These are phyloP conservation scores for Valencia hispanica DNA, from an alignment of 2,797 vertebrate genomes.

Conservation along the genomic window DNA sequence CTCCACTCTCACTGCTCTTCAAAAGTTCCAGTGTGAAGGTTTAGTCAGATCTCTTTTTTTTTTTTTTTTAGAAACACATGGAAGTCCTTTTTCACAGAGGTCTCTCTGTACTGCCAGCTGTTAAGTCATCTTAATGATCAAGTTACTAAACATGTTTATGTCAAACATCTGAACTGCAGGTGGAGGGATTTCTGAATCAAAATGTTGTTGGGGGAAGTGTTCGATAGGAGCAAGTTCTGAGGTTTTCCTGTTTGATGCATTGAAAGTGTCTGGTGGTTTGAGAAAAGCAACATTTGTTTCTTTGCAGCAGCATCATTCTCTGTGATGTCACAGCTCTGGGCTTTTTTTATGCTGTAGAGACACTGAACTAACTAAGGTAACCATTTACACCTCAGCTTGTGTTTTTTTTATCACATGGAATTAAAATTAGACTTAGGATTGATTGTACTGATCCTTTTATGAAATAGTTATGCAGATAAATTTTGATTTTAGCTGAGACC, in stretches of 20 bases:
- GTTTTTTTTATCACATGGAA: conserved; percentile 7
- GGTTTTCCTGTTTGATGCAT: conserved; percentile 41
- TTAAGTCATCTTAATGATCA: not conserved
- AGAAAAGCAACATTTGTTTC: not conserved
- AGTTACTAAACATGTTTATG: not conserved
- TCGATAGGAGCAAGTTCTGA: not conserved
- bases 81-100: too few relatives aligned
- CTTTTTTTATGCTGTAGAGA: not conserved
- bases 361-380: not conserved
- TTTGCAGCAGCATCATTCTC: conserved; percentile 14
- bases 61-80: too few relatives aligned
- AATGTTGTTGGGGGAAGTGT: conserved; percentile 46
- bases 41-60: not conserved
- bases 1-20: not conserved
- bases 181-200: conserved; percentile 21
- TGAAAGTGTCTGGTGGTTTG: conserved; percentile 34
- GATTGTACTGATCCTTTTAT: conserved; percentile 3
- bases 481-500: not conserved
- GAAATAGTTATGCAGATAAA: not conserved
- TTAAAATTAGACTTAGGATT: conserved; percentile 3
- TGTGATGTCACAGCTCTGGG: not conserved
- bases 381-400: conserved; percentile 27
- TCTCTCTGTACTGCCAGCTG: too few relatives aligned
- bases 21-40: not conserved
- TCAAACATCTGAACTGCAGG: not conserved